Conservation (phyloP, 1,140 invertebrate genomes). For the Phortica variegata region DNA sequence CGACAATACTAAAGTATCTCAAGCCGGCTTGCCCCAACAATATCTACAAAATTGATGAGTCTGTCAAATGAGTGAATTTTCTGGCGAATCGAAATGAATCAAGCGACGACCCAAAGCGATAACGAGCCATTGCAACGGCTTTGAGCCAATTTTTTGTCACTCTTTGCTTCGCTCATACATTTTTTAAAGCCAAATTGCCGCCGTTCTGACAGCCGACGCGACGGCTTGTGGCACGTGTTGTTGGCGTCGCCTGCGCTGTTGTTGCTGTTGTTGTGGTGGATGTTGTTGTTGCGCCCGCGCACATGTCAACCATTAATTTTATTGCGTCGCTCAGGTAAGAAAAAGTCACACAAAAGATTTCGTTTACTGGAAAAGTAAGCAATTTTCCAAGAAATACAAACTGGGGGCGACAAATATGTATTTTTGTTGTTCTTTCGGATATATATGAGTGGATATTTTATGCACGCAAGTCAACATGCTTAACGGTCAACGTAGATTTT, state of each 20-base stretch:
- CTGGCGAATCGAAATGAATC: constrained; percentile 29
- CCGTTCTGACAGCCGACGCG: too few relatives aligned
- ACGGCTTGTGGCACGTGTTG: too few relatives aligned
- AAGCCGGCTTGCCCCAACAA: constrained; percentile 8
- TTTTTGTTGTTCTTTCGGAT: neutral
- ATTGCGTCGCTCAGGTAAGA: constrained; percentile 20
- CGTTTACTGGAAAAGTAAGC: constrained; percentile 42
- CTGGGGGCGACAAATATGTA: neutral
- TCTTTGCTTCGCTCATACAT: constrained; percentile 45
- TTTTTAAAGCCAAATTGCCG: constrained; percentile 32
- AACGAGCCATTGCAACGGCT: neutral
- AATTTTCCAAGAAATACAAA: constrained; percentile 43
- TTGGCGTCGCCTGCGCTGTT: too few relatives aligned
- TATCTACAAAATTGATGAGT: constrained; percentile 57
- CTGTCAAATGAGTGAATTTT: constrained; percentile 55
- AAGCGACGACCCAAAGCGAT: constrained; percentile 2
- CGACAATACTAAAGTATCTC: constrained; percentile 3
- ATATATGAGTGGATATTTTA: too few relatives aligned
- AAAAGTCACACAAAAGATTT: constrained; percentile 9
- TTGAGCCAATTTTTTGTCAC: constrained; percentile 7
- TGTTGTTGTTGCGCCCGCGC: too few relatives aligned
- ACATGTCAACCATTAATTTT: constrained; percentile 17
- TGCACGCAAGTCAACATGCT: too few relatives aligned
- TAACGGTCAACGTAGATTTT: too few relatives aligned
- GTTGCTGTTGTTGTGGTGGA: too few relatives aligned